Percentiles rank a stretch among this genome's conserved stretches.
phyloP scores from a whole-genome alignment of 1,140 invertebrate species.

The Polypedilum vanderplanki region DNA sequence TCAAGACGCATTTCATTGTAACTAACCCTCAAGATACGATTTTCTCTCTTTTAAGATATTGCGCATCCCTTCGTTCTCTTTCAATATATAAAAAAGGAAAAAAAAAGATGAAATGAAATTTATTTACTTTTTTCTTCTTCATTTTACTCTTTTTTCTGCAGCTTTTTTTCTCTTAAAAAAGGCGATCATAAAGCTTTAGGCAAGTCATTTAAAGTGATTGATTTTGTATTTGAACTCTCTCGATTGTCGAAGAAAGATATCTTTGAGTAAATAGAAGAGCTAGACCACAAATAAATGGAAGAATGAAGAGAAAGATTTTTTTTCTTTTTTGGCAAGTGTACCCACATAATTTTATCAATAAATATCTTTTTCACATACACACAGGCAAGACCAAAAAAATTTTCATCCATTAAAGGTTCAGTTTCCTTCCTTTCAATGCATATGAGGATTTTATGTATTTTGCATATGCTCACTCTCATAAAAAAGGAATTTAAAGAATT shows the following conservation, averaged over 20 bases:
- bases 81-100: no score
- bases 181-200: conserved; percentile 2
- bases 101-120: not conserved
- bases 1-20: no score
- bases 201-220: conserved; percentile 18
- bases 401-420: conserved; percentile 2
- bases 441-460: not conserved
- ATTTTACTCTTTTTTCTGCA: no score
- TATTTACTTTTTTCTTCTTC: not conserved
- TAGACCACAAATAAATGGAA: not conserved
- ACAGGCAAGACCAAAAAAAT: no score
- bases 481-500: not conserved
- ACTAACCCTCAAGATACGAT: no score
- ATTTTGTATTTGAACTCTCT: conserved; percentile 7
- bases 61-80: no score
- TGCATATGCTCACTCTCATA: not conserved
- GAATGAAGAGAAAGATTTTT: no score
- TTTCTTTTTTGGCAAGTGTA: not conserved
- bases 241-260: not conserved
- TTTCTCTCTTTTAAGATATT: no score
- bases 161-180: not conserved
- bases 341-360: not conserved
- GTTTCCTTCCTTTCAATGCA: not conserved
- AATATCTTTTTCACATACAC: not conserved
- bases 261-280: not conserved